Evolutionary conservation across 2,888 invertebrate species (phyloP), one percentile per base, ranked within the genome.

Genomic region (Nomada ruficornis): DNA sequence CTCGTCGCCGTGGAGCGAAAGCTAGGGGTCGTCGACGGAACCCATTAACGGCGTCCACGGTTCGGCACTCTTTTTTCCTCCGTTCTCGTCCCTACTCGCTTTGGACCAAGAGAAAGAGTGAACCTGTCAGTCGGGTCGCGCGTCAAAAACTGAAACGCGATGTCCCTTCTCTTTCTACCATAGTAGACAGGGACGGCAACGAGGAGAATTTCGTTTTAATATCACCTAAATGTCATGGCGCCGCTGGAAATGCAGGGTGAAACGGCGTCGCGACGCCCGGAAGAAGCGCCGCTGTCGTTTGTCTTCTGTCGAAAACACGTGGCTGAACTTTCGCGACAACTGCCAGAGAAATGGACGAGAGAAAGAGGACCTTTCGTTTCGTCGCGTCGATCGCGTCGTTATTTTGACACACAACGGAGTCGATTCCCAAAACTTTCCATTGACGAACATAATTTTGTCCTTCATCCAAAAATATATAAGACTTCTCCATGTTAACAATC

Each of bases 21-120:
- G 54, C 23, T 63, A n/a, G 54, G 77, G 54, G 36, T 55, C 82
- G 73, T 42, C 77, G 82, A 20, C 64, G 72, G 62, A 77, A 83
- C 75, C 83, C 80, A 83, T 83, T 83, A 83, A 83, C 79, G 78
- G 59, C 64, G 83, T 82, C 83, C 77, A 77, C 77, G 77, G 52
- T 77, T 70, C 83, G 83, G 44, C 83, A 75, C 83, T 79, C 72
- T 71, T 50, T 57, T 23, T 59, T 9, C 55, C n/a, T n/a, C 63
- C 2, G n/a, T 9, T 20, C 47, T 50, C 71, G 72, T 42, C 59
- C 13, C 54, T 44, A 47, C 18, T 23, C 67, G 65, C 71, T 80
- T 80, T 60, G 65, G 50, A 50, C 29, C 52, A 26, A 26, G 54
- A 10, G 60, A 70, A 18, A 23, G 60, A 52, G 67, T 59, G 59